Conservation (phyloP, 2,797 vertebrate genomes). For the Florisuga fusca region DNA sequence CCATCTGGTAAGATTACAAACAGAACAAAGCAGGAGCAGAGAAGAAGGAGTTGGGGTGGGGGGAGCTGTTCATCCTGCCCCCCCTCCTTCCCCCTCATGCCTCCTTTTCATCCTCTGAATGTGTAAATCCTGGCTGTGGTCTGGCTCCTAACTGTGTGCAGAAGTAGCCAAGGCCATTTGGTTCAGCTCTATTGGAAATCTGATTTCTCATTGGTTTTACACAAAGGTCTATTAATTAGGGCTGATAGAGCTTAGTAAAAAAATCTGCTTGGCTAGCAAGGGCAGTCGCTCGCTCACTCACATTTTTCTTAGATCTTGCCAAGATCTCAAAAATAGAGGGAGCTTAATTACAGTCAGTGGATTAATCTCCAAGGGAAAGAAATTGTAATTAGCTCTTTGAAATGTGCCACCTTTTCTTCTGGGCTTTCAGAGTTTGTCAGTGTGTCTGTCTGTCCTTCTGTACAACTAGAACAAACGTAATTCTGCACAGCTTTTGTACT, state of each 20-base stretch:
- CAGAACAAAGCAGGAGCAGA: conserved; percentile 63
- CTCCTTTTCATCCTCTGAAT: conserved; percentile 44
- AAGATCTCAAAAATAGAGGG: conserved; percentile 81
- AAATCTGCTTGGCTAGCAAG: conserved; percentile 82
- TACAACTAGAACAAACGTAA: conserved; percentile 72
- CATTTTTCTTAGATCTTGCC: conserved; percentile 83
- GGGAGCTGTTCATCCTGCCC: conserved; percentile 1
- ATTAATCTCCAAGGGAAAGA: conserved; percentile 81
- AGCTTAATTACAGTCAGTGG: conserved; percentile 83
- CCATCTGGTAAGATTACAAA: conserved; percentile 65
- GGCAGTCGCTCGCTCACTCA: conserved; percentile 47
- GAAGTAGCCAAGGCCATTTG: conserved; percentile 76
- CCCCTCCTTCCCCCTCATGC: background rate
- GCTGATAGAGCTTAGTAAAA: conserved; percentile 78
- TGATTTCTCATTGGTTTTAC: conserved; percentile 78
- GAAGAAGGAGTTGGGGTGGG: background rate
- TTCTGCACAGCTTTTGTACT: conserved; percentile 71
- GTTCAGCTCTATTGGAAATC: conserved; percentile 78
- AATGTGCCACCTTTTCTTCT: conserved; percentile 75
- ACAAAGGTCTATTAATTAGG: conserved; percentile 84
- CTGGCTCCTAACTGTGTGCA: conserved; percentile 51
- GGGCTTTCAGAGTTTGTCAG: conserved; percentile 75
- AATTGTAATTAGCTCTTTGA: conserved; percentile 83
- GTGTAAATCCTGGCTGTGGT: conserved; percentile 35
- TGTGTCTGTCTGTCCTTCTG: conserved; percentile 78